phyloP scores from a whole-genome alignment of 2,888 invertebrate species.

The Ochropleura leucogaster region DNA sequence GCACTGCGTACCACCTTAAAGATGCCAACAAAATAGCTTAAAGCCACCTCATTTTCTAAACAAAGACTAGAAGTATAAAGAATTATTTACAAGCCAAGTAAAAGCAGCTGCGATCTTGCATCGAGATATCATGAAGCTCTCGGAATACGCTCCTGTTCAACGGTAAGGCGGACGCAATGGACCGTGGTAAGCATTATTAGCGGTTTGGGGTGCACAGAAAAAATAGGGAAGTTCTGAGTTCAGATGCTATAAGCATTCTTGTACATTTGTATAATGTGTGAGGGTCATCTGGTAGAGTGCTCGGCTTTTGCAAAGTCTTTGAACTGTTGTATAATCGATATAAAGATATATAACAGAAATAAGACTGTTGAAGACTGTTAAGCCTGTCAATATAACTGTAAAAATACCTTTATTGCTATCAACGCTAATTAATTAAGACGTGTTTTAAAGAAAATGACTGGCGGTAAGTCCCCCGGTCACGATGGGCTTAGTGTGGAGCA shows the following conservation, averaged over 20 bases:
- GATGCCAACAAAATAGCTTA: neutral
- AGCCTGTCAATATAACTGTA: too few relatives aligned
- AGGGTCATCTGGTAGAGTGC: constrained; percentile 45
- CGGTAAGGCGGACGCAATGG: constrained; percentile 68
- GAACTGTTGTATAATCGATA: constrained; percentile 9
- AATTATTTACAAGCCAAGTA: constrained; percentile 27
- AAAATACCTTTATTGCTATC: too few relatives aligned
- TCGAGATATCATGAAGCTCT: constrained; percentile 41
- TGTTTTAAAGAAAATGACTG: neutral
- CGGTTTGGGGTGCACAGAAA: constrained; percentile 68
- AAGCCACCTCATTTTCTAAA: constrained; percentile 14
- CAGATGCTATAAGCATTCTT: constrained; percentile 55
- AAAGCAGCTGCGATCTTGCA: constrained; percentile 38
- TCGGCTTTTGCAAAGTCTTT: constrained; percentile 22
- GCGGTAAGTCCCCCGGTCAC: neutral
- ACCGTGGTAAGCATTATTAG: constrained; percentile 69
- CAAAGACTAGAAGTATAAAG: constrained; percentile 2
- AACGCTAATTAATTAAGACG: too few relatives aligned
- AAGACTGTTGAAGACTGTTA: neutral
- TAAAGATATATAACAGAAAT: neutral
- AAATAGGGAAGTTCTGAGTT: constrained; percentile 55
- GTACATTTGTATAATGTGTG: constrained; percentile 52
- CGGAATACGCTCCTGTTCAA: constrained; percentile 63
- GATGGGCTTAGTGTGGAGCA: too few relatives aligned
- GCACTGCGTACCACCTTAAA: neutral